Conservation (phyloP, 1,140 invertebrate species). For the Tetramorium simillimum region DNA sequence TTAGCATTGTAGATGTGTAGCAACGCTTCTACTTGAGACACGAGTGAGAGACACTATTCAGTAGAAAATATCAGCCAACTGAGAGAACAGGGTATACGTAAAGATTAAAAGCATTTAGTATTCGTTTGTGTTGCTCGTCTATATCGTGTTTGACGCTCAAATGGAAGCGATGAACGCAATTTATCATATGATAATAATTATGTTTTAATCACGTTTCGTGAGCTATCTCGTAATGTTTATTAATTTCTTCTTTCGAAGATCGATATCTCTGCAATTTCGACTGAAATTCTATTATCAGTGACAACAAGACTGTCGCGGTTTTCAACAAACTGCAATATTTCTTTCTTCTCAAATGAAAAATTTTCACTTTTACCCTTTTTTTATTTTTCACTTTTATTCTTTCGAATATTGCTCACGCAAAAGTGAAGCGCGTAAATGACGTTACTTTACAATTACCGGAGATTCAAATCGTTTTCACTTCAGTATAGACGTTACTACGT, state of each 20-base stretch:
- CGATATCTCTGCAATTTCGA: slow-evolving; percentile 1
- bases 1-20: slow-evolving; percentile 22
- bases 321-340: not conserved
- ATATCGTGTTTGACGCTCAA: slow-evolving; percentile 36
- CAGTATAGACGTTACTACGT: not conserved
- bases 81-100: slow-evolving; percentile 28
- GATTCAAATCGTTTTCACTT: not conserved
- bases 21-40: slow-evolving; percentile 55
- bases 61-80: not conserved
- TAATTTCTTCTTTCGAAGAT: not conserved
- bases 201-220: slow-evolving; percentile 16
- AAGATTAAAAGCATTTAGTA: not conserved
- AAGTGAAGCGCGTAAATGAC: not conserved
- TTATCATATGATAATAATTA: slow-evolving; percentile 25
- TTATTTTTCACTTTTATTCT: not conserved
- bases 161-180: slow-evolving; percentile 44
- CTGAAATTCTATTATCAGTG: not conserved
- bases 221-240: not conserved
- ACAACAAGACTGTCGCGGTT: slow-evolving; percentile 9
- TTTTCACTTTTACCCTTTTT: not conserved
- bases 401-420: slow-evolving; percentile 11
- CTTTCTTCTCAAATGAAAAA: not conserved
- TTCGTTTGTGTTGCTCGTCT: not conserved
- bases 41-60: slow-evolving; percentile 23
- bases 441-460: slow-evolving; percentile 4